phyloP scores from a whole-genome alignment of 2,888 invertebrate species.

The Drymonia ruficornis region DNA sequence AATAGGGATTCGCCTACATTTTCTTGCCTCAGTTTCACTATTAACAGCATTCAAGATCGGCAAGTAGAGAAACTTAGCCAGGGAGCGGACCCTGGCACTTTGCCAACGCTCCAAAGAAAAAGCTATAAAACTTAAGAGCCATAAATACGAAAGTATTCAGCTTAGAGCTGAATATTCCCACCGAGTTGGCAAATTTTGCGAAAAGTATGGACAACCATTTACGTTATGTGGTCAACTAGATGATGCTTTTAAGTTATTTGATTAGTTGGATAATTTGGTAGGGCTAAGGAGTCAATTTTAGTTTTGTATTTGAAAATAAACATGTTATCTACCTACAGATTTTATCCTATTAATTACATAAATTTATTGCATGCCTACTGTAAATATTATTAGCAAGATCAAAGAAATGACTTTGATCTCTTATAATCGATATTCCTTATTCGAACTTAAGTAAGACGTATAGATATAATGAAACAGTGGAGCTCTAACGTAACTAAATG shows the following conservation, averaged over 20 bases:
- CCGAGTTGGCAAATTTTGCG: slow-evolving; percentile 1
- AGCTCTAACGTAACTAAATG: slow-evolving; percentile 7
- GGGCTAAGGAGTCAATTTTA: not conserved
- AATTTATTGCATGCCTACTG: no score
- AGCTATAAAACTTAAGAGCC: slow-evolving; percentile 4
- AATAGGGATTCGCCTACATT: no score
- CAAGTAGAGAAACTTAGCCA: not conserved
- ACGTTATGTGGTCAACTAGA: no score
- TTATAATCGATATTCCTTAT: no score
- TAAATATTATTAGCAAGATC: no score
- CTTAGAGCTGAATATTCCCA: slow-evolving; percentile 3
- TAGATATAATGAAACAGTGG: no score
- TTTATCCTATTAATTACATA: no score
- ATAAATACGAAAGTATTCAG: slow-evolving; percentile 3
- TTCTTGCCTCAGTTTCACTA: not conserved
- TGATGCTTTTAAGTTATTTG: not conserved
- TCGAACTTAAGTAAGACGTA: no score
- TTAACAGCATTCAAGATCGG: not conserved
- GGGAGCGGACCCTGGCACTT: not conserved
- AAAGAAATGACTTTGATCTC: no score
- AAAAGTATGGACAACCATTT: not conserved
- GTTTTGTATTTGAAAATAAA: no score
- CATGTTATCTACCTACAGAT: no score
- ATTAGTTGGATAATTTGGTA: not conserved
- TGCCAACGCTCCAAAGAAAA: slow-evolving; percentile 1